phyloP scores from a whole-genome alignment of 2,888 invertebrate genomes.

The Linnaemya tessellans region DNA sequence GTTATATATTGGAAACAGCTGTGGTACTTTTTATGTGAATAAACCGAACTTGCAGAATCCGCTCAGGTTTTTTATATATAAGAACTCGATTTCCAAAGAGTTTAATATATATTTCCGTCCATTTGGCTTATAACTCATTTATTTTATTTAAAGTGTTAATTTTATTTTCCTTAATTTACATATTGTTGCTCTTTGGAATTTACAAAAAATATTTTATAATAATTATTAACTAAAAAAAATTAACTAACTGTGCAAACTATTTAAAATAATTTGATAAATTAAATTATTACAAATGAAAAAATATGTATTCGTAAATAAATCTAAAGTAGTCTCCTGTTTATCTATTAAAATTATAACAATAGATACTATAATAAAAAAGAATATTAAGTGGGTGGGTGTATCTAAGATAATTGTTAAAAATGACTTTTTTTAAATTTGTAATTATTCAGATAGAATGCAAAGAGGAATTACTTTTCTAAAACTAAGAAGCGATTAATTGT shows the following conservation, averaged over 20 bases:
- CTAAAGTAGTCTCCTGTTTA: constrained; percentile 49
- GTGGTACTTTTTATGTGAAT: too few species aligned
- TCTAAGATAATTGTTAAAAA: constrained; percentile 13
- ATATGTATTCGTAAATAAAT: constrained; percentile 13
- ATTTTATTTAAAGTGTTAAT: constrained; percentile 54
- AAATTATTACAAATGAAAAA: constrained; percentile 37
- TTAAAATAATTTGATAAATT: constrained; percentile 64
- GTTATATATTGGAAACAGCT: too few species aligned
- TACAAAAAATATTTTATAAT: constrained; percentile 30
- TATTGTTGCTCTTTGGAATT: constrained; percentile 59
- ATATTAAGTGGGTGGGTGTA: constrained; percentile 15
- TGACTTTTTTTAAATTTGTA: not conserved
- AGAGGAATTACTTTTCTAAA: not conserved
- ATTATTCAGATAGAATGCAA: not conserved
- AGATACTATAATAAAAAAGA: constrained; percentile 23
- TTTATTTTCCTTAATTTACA: constrained; percentile 46
- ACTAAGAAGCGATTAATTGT: not conserved
- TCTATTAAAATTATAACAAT: constrained; percentile 36
- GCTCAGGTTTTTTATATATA: too few species aligned
- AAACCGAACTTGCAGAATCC: too few species aligned
- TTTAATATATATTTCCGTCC: constrained; percentile 11
- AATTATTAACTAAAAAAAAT: constrained; percentile 57
- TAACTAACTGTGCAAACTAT: constrained; percentile 59
- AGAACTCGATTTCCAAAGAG: too few species aligned
- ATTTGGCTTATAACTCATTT: constrained; percentile 73